Base-by-base conservation (phyloP, 2,113 vertebrate genomes). In the Pantherophis guttatus region DNA sequence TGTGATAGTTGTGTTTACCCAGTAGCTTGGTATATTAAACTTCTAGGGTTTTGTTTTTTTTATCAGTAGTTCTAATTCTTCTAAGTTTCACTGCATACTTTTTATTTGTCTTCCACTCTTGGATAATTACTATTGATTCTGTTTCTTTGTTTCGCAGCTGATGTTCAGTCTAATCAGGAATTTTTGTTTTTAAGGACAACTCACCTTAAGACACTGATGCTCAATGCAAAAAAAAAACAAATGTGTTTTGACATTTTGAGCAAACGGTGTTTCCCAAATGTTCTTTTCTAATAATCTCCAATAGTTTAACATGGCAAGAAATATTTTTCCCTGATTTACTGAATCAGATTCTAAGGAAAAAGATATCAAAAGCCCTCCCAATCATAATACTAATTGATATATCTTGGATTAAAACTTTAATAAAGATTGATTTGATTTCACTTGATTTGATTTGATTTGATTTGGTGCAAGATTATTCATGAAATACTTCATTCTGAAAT, bases 91-190 rank as follows among this genome's bases (percentile, higher is more conserved):
- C 81, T 94, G 57, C 65, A 50, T 0, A 0, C 50, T 89, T 86
- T 70, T 94, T 95, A 86, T 86, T 87, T 29, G 90, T 94, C 93
- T 62, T 62, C 19, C 90, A 90, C 0, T 93, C 93, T 53, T 93
- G 90, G 89, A 10, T 91, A 81, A 55, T 48, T 91, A 94, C 91
- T 89, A 93, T 70, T 85, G 0, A 50, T 96, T 88, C 58, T 55
- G 7, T 59, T 94, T 70, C 95, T 96, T 96, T 95, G 86, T 90
- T 95, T 93, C 94, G 90, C 70, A 94, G 93, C 87, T 94, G 91
- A 92, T 96, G 91, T 92, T 97, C 91, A 90, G 86, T 96, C 95
- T 95, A 93, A 96, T 96, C 93, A 95, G 87, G 91, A 91, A 90
- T 91, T 92, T 91, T 96, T 95, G 89, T 87, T 91, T 92, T 94